phyloP scores from a whole-genome alignment of 2,888 invertebrate genomes.

The Argyresthia albistria region DNA sequence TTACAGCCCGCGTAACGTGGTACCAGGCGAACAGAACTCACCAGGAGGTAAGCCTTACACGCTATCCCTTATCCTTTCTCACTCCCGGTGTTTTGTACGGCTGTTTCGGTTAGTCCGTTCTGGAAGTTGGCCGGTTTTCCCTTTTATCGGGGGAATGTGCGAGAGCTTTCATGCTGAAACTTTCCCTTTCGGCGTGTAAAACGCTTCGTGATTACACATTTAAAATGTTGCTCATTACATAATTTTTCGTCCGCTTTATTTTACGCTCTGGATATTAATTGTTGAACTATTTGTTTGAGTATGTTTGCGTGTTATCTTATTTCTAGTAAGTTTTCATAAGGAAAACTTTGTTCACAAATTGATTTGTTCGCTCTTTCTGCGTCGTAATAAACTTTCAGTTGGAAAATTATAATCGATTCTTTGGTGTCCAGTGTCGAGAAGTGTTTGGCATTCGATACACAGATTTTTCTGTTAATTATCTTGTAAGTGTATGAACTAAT shows the following conservation, averaged over 20 bases:
- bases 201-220: constrained; percentile 11
- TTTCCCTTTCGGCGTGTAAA: constrained; percentile 68
- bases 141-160: constrained; percentile 67
- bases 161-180: constrained; percentile 63
- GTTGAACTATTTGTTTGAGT: too few relatives aligned
- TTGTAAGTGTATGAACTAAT: too few relatives aligned
- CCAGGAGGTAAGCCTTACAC: constrained; percentile 63
- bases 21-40: constrained; percentile 56
- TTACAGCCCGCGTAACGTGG: constrained; percentile 65
- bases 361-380: too few relatives aligned
- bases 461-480: too few relatives aligned
- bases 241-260: background rate
- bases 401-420: too few relatives aligned
- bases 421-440: too few relatives aligned
- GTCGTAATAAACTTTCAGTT: too few relatives aligned
- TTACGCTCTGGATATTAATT: too few relatives aligned
- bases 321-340: too few relatives aligned
- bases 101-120: background rate
- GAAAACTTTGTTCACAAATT: too few relatives aligned
- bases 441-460: too few relatives aligned
- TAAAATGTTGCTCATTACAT: background rate
- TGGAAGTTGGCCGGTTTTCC: constrained; percentile 52
- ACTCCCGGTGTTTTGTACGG: constrained; percentile 15
- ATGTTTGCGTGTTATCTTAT: too few relatives aligned
- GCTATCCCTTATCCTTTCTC: constrained; percentile 38